Evolutionary conservation across 2,113 vertebrate species (phyloP).

Genomic region (Erythrolamprus reginae): DNA sequence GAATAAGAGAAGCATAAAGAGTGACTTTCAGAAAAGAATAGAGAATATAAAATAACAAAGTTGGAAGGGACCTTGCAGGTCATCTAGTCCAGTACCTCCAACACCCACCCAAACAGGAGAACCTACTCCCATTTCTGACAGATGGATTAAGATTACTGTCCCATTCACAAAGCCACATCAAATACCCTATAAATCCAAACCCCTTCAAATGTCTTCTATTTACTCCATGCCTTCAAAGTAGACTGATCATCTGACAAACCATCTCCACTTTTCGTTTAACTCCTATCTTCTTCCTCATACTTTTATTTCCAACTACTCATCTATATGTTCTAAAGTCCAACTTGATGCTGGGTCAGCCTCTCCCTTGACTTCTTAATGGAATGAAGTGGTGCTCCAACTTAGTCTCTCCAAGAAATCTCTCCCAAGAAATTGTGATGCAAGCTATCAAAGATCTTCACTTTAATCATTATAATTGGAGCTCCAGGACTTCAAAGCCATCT

Average conservation of each 20-base stretch:
- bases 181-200: not conserved
- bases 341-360: not conserved
- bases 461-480: not conserved
- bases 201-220: not conserved
- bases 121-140: too few species aligned
- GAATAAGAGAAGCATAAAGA: not conserved
- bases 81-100: too few species aligned
- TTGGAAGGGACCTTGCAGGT: too few species aligned
- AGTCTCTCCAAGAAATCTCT: not conserved
- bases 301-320: not conserved
- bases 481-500: not conserved
- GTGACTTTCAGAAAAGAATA: not conserved
- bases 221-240: not conserved
- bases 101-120: too few species aligned
- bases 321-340: not conserved
- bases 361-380: not conserved
- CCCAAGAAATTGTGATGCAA: not conserved
- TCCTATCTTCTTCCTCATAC: not conserved
- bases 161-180: not conserved
- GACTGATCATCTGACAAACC: not conserved
- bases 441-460: not conserved
- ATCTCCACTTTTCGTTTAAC: not conserved
- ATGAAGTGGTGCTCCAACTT: not conserved
- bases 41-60: too few species aligned
- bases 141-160: not conserved